Base-by-base conservation (phyloP, 2,797 vertebrate genomes). In the Cynopterus sphinx region DNA sequence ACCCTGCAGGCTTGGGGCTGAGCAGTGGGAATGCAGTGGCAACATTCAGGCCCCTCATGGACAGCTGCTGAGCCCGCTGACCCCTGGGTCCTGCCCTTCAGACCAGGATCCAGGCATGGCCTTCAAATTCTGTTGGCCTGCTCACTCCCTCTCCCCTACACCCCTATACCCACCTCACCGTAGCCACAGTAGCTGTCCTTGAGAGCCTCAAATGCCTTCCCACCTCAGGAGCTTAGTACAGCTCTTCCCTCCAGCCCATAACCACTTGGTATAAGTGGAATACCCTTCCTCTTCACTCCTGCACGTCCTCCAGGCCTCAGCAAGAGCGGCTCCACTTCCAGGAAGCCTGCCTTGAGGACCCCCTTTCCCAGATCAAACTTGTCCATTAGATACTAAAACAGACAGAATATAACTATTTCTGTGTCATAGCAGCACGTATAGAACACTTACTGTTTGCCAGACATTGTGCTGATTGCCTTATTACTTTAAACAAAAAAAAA, bases 41-140 rank as follows among this genome's bases (percentile, higher is more conserved):
- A 7, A 3, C 15, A 13, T 31, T n/a, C 33, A 1, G 39, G 24
- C 36, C n/a, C 53, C 19, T 65, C 1, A 0, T 9, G 73, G 73
- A 19, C 19, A 68, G 67, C 28, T 70, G 9, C 43, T 43, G 43
- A 61, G 53, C 31, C 53, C 21, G 28, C 86, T 67, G 49, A 79
- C 2, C 2, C n/a, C 53, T 28, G 28, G 73, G 7, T 28, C 91
- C 36, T 15, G 5, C 28, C 51, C 67, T 75, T 31, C 74, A 87
- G 74, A 51, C 82, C 59, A 9, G 74, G 59, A 33, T 39, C 28
- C 3, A 0, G 49, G 28, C 31, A 5, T 2, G 8, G 17, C 4
- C 74, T 59, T 68, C 19, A 3, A 22, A 6, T 19, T 86, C 41
- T 36, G 0, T 12, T 15, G 49, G 21, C 43, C 22, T 31, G 28